These are phyloP conservation scores for Diceros bicornis DNA, from an alignment of 2,797 vertebrate species.

Conservation along the genomic window DNA sequence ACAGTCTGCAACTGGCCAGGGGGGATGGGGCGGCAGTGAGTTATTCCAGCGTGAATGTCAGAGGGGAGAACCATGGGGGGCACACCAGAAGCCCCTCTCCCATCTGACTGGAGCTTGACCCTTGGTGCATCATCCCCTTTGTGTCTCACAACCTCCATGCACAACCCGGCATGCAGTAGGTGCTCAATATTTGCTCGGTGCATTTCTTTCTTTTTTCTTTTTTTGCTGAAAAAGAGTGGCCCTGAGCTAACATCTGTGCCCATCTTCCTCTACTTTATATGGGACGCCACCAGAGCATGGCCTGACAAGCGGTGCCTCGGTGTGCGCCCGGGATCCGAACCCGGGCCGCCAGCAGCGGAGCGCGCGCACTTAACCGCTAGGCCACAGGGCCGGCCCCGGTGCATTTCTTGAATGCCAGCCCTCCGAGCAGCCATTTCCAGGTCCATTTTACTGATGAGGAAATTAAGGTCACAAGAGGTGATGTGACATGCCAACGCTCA, in stretches of 20 bases:
- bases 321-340: too few species aligned
- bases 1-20: too few species aligned
- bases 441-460: not conserved
- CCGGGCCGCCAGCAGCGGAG: too few species aligned
- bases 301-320: too few species aligned
- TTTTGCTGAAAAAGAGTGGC: too few species aligned
- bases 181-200: not conserved
- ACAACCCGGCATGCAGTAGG: not conserved
- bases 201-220: not conserved
- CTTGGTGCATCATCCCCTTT: not conserved
- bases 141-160: not conserved
- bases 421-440: not conserved
- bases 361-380: too few species aligned
- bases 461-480: not conserved
- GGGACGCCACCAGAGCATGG: too few species aligned
- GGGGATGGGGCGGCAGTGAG: rapidly evolving
- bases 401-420: not conserved
- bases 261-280: too few species aligned
- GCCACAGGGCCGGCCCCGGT: too few species aligned
- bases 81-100: not conserved
- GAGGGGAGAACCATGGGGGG: not conserved
- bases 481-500: rapidly evolving
- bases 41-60: not conserved
- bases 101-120: not conserved
- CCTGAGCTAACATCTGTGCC: too few species aligned